phyloP scores from a whole-genome alignment of 2,113 vertebrate genomes.

The Australoheros scitulus region DNA sequence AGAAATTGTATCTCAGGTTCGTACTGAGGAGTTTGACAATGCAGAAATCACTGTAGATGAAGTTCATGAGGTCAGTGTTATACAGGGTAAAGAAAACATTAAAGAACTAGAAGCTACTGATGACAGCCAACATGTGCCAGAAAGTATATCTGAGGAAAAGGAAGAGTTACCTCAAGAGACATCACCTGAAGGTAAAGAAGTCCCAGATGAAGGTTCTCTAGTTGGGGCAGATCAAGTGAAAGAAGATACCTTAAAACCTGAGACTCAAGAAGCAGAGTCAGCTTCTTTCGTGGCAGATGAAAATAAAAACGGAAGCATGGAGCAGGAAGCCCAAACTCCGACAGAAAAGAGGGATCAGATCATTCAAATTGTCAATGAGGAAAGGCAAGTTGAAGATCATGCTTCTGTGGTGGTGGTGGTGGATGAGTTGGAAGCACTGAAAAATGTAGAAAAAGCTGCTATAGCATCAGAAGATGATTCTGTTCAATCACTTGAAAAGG shows the following conservation, averaged over 20 bases:
- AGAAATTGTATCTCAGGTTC: conserved; percentile 49
- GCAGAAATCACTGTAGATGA: conserved; percentile 41
- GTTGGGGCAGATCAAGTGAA: not conserved
- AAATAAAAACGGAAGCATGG: not conserved
- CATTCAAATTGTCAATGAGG: conserved; percentile 1
- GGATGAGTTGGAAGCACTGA: conserved; percentile 18
- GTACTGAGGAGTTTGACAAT: conserved; percentile 23
- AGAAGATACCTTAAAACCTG: not conserved
- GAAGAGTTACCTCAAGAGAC: not conserved
- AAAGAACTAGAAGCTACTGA: conserved; percentile 16
- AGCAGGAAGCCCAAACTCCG: conserved; percentile 1
- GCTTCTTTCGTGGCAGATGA: not conserved
- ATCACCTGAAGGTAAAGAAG: conserved; percentile 4
- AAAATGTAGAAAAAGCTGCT: not conserved
- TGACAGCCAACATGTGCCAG: not conserved
- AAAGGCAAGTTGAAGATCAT: conserved; percentile 31
- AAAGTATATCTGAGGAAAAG: conserved; percentile 5
- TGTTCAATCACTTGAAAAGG: conserved; percentile 3
- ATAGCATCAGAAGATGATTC: conserved; percentile 19
- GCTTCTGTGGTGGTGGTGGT: not conserved
- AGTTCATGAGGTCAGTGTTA: conserved; percentile 35
- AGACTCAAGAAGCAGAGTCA: conserved; percentile 15
- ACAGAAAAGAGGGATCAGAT: conserved; percentile 12
- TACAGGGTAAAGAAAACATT: not conserved
- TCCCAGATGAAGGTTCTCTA: not conserved